These are phyloP conservation scores for Hedya salicella DNA, from an alignment of 2,888 invertebrate genomes.

Conservation along the genomic window DNA sequence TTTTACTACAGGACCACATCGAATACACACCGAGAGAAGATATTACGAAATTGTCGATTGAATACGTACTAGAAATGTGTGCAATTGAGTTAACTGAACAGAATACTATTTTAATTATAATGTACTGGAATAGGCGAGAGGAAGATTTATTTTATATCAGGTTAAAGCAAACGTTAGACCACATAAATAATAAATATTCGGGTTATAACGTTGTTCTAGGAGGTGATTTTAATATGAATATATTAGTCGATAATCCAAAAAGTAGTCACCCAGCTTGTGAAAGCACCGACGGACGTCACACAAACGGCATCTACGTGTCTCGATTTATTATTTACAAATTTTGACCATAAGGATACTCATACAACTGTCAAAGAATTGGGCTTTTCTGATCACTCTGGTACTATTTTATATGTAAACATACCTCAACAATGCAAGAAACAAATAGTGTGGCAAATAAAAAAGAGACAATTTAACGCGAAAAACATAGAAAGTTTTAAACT, in stretches of 20 bases:
- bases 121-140: slow-evolving; percentile 6
- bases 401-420: slow-evolving; percentile 1
- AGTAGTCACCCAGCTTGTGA: neutral
- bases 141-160: neutral
- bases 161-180: neutral
- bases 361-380: neutral
- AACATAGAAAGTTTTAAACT: neutral
- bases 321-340: slow-evolving; percentile 1
- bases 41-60: neutral
- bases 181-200: neutral
- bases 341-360: neutral
- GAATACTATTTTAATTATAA: slow-evolving; percentile 4
- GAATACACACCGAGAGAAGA: neutral
- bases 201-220: too few species aligned
- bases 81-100: neutral
- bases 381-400: slow-evolving; percentile 1
- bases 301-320: neutral
- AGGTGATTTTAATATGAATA: neutral
- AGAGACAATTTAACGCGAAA: neutral
- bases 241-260: neutral
- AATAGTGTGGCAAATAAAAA: neutral
- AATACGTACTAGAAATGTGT: neutral
- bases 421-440: neutral
- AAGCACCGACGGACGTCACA: neutral
- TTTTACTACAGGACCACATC: neutral